Percentiles rank a stretch among this genome's conserved stretches.
phyloP scores from a whole-genome alignment of 2,888 invertebrate genomes.

The Holacanthella duospinosa region DNA sequence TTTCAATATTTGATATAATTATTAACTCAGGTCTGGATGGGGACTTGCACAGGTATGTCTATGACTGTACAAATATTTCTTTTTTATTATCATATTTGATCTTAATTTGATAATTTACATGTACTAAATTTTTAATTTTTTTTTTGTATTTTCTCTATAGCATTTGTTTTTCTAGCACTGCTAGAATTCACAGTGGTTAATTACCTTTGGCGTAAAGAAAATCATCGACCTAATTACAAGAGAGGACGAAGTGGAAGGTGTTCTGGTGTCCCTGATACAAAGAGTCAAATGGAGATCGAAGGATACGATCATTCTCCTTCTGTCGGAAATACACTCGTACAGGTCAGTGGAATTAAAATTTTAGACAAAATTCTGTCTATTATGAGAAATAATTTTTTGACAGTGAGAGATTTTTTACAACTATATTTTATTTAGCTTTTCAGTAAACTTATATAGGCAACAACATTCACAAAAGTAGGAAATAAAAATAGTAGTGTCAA shows the following conservation, averaged over 20 bases:
- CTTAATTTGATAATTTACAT: too few relatives aligned
- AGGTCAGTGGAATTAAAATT: too few relatives aligned
- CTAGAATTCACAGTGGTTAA: conserved; percentile 46
- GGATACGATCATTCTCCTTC: conserved; percentile 7
- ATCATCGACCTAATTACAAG: neutral
- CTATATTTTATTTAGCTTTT: too few relatives aligned
- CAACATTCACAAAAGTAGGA: too few relatives aligned
- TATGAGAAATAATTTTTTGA: too few relatives aligned
- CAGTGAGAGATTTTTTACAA: too few relatives aligned
- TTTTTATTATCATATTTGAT: neutral
- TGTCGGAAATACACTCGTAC: conserved; percentile 2
- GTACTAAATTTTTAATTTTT: neutral
- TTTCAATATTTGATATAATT: neutral
- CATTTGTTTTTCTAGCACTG: conserved; percentile 45
- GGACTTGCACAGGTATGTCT: conserved; percentile 39
- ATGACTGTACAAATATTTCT: neutral
- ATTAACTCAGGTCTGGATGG: conserved; percentile 40
- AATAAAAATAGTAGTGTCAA: too few relatives aligned
- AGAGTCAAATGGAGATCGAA: conserved; percentile 7
- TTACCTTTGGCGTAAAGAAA: conserved; percentile 39
- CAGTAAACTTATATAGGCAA: too few relatives aligned
- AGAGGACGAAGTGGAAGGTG: neutral
- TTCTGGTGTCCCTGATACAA: neutral
- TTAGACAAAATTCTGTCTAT: too few relatives aligned
- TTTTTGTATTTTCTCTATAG: conserved; percentile 39